Percentiles rank a stretch among this genome's conserved stretches.
These are phyloP conservation scores for Rhopalosiphum maidis DNA, from an alignment of 1,140 invertebrate species.

Conservation along the genomic window DNA sequence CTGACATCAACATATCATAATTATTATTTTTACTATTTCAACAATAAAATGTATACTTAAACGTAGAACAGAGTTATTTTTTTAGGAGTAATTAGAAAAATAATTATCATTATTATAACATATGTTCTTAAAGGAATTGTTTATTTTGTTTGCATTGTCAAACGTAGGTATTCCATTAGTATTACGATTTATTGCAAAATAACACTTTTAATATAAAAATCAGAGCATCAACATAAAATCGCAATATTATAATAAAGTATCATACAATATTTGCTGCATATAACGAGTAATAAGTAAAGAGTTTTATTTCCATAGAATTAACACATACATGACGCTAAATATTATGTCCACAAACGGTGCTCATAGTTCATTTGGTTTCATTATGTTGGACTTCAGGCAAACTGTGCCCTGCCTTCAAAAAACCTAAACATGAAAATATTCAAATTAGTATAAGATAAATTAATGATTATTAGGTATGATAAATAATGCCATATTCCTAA, in stretches of 20 bases:
- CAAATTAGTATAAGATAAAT: background rate
- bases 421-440: conserved; percentile 31
- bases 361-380: background rate
- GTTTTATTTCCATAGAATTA: background rate
- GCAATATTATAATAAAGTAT: background rate
- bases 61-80: background rate
- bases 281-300: background rate
- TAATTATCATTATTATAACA: background rate
- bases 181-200: background rate
- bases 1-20: background rate
- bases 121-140: background rate
- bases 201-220: background rate
- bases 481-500: background rate
- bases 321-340: background rate
- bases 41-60: conserved; percentile 3
- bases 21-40: background rate
- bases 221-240: background rate
- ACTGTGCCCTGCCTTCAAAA: background rate
- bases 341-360: background rate
- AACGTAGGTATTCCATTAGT: background rate
- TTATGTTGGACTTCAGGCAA: background rate
- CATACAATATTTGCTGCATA: background rate
- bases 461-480: background rate
- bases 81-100: background rate
- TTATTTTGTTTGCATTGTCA: background rate